Base-by-base conservation (phyloP, 2,113 vertebrate genomes). In the Taurulus bubalis region DNA sequence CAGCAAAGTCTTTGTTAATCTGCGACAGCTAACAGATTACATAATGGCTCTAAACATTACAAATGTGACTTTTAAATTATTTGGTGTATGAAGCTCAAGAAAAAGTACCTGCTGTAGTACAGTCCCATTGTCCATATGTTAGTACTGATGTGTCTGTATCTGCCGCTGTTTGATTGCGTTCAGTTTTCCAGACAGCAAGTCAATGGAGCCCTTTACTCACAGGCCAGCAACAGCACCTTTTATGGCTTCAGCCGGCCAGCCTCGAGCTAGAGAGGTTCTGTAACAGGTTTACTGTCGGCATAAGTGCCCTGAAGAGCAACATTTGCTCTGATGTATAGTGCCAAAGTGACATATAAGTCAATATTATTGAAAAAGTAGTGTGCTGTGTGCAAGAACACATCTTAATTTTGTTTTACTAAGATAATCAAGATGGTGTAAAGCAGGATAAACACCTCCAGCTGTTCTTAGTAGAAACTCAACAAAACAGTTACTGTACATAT, bases 311-410 rank as follows among this genome's bases (percentile, higher is more conserved):
- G n/a, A 20, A 40, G 8, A 74, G 42, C 42, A 69, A 53, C 36
- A 45, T 62, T 67, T 60, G 70, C 49, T 30, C 34, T 30, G 22
- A 22, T 22, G 26, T 63, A 3, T 70, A 60, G 56, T 22, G 45
- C 36, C 26, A 14, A 55, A 49, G 45, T 51, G 40, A 58, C 47
- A 12, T 6, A 65, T 8, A 63, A 79, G 16, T 84, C 84, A 72
- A 56, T 77, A 24, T 56, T 56, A 63, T 34, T 79, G 62, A 56
- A 62, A 30, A 77, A 55, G 40, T 22, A 8, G 51, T 66, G 10
- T 40, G 32, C 32, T 73, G 51, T 60, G 14, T 49, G 32, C 32
- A 62, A 55, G 28, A 79, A 6, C 9, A 24, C 65, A 75, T 28
- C 8, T 26, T 73, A 22, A 47, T 47, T 18, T 47, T 28, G 28